These are phyloP conservation scores for Agrotis puta DNA, from an alignment of 2,888 invertebrate genomes.

Conservation along the genomic window DNA sequence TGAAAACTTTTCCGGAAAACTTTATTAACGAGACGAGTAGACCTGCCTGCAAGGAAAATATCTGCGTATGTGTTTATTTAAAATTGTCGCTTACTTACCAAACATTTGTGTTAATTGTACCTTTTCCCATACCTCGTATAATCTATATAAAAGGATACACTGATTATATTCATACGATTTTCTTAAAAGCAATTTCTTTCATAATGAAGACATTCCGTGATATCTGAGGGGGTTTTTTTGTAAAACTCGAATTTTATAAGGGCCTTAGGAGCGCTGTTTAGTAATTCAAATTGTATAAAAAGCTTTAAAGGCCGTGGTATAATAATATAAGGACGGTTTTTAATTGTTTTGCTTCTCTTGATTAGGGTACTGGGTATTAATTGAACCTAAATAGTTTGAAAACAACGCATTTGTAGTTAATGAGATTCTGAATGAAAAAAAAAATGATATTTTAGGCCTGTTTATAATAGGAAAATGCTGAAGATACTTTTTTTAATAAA, in stretches of 20 bases:
- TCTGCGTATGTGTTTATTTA: too few relatives aligned
- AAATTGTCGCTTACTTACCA: background rate
- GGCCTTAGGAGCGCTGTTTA: conserved; percentile 68
- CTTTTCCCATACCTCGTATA: conserved; percentile 5
- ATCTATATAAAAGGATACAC: conserved; percentile 42
- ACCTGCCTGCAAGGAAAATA: background rate
- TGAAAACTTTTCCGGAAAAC: too few relatives aligned
- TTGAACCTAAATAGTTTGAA: conserved; percentile 27
- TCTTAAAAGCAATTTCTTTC: conserved; percentile 70
- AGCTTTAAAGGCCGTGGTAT: conserved; percentile 67
- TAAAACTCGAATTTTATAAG: conserved; percentile 67
- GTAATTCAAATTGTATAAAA: conserved; percentile 74
- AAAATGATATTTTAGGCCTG: background rate
- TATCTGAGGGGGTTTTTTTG: conserved; percentile 67
- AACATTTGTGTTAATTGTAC: conserved; percentile 23
- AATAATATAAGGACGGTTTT: conserved; percentile 65
- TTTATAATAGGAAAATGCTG: background rate
- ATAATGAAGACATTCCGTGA: conserved; percentile 71
- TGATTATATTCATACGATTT: conserved; percentile 48
- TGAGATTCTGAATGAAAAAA: conserved; percentile 21
- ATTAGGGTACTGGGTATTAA: conserved; percentile 34
- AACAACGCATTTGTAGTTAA: conserved; percentile 23
- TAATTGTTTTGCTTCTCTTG: conserved; percentile 68
- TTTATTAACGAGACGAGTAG: too few relatives aligned
- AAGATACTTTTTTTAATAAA: background rate